Evolutionary conservation across 2,888 invertebrate genomes (phyloP), one percentile per base, ranked within the genome.

Genomic region (Cheilosia impressa): DNA sequence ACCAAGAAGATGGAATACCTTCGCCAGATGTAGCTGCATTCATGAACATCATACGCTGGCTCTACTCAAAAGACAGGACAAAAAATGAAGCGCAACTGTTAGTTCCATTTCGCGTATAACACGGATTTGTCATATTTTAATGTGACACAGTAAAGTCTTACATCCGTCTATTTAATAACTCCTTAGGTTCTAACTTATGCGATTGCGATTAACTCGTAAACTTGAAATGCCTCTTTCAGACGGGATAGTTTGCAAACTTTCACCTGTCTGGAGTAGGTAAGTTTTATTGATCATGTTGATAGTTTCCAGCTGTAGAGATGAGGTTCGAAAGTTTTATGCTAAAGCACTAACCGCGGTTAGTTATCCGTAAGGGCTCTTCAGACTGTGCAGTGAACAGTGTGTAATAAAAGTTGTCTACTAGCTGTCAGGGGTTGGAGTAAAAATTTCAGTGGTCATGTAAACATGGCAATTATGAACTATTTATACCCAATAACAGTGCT

Each of bases 121-220:
- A 72, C 57, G 62, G 68, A 82, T 82, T 82, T 72, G 45, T 82
- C 82, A 82, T 78, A 77, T 82, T 78, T 82, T 13, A 66, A 82
- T 83, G 82, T 83, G 83, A 68, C 83, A 83, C 65, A 73, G n/a
- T n/a, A n/a, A n/a, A 73, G 60, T 72, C 63, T 17, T n/a, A n/a
- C n/a, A 60, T 76, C 55, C 60, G 5, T 45, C 22, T 47, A 62
- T 62, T 43, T 53, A 31, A 43, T 53, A 41, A 43, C 53, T 72
- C 60, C 38, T 68, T 15, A 2, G 13, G 22, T 19, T 69, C 63
- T 34, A 63, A 50, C 57, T 65, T 77, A 31, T 62, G 47, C 41
- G 55, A 22, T 45, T 52, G 68, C 76, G 68, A 81, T 76, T 69
- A 81, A 68, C 77, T 72, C 60, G 69, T 77, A 55, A 83, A 57